Conservation (phyloP, 2,113 vertebrate genomes). For the Ancistrus triradiatus region DNA sequence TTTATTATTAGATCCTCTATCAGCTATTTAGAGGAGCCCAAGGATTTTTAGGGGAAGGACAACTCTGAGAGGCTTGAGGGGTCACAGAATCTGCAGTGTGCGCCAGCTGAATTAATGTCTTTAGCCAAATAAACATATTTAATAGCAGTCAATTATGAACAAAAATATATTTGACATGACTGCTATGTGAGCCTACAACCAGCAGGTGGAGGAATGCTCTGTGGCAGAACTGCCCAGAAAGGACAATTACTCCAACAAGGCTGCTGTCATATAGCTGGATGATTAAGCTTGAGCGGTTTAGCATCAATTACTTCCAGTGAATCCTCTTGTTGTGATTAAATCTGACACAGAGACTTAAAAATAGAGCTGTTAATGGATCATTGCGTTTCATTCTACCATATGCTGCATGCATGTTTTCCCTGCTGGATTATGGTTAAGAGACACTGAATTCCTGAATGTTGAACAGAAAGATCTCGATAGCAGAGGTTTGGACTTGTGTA, state of each 20-base stretch:
- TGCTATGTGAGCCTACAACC: conserved; percentile 19
- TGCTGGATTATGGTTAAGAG: background rate
- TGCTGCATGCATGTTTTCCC: background rate
- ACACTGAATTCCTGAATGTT: background rate
- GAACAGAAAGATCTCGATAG: too few relatives aligned
- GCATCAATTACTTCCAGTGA: conserved; percentile 35
- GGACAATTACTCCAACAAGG: background rate
- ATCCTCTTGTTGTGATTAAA: conserved; percentile 42
- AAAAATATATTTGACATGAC: background rate
- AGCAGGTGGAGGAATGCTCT: conserved; percentile 32
- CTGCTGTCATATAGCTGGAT: conserved; percentile 31
- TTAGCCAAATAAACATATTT: too few relatives aligned
- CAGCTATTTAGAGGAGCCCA: too few relatives aligned
- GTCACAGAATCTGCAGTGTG: too few relatives aligned
- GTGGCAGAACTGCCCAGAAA: conserved; percentile 1
- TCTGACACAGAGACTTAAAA: conserved; percentile 36
- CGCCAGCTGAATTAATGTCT: too few relatives aligned
- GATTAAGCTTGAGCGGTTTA: conserved; percentile 39
- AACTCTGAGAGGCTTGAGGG: too few relatives aligned
- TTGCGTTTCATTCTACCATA: background rate
- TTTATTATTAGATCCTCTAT: too few relatives aligned
- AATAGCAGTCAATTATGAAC: too few relatives aligned
- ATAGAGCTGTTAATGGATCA: conserved; percentile 42
- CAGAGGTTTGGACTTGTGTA: too few relatives aligned
- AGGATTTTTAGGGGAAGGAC: too few relatives aligned